Evolutionary conservation across 2,888 invertebrate genomes (phyloP), one percentile per base, ranked within the genome.

Genomic region (Strigamia transsilvanica): DNA sequence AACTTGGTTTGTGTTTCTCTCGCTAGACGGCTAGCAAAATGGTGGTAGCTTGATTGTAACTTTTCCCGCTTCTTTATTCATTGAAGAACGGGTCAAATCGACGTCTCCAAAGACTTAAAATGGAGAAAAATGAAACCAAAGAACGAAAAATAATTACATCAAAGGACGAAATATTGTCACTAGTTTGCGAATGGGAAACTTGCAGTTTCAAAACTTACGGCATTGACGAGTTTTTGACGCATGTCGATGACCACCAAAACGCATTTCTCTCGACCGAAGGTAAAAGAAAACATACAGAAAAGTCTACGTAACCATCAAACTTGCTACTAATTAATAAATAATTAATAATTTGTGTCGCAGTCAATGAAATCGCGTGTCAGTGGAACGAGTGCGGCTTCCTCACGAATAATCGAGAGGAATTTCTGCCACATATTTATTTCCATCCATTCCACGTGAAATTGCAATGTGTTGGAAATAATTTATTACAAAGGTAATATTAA

Each of bases 371-470:
- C 32, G 79, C 81, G 34, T 89, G 89, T 80, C 85, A 86, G n/a
- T 90, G 90, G 89, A 85, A 85, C 46, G 87, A 87, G 2, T 90
- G 90, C 85, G 87, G 87, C 3, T 89, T 88, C 80, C 88, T 89
- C 80, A 88, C 88, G 15, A 84, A 87, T 0, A 89, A 91, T 82
- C 87, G 88, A 18, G 88, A 90, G 7, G 92, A 93, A 85, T 91
- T 94, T 82, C 88, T 91, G 2, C 90, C 95, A 2, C 97, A 97
- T 86, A 89, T 94, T 0, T 93, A 93, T 87, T 95, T 93, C 86
- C 97, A 97, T 87, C 92, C 93, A 0, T 97, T 95, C 87, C 94
- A 96, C 85, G 91, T 93, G 0, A 92, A 93, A 85, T 88, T 97
- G 15, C 91, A 93, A 87, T 92, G 92, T 23, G 91, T 94, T 9